Evolutionary conservation across 2,888 invertebrate species (phyloP).

Genomic region (Habrosyne pyritoides): DNA sequence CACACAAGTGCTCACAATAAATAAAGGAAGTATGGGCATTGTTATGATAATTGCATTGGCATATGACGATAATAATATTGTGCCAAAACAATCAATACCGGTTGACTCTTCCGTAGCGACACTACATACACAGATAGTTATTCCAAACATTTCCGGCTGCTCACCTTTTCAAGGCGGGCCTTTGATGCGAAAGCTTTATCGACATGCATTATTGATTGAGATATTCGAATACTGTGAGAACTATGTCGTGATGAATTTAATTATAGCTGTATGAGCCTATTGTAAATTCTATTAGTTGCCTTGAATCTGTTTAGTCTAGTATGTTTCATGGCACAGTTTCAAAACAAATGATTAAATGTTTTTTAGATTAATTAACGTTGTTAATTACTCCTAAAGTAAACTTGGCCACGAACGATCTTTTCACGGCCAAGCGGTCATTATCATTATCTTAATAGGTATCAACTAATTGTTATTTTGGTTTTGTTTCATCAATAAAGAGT

Average conservation of each 20-base stretch:
- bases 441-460: not conserved
- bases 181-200: conserved; percentile 1
- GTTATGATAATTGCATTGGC: not conserved
- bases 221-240: not conserved
- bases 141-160: conserved; percentile 35
- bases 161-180: conserved; percentile 11
- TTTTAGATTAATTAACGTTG: not conserved
- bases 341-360: not conserved
- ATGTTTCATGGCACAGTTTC: not conserved
- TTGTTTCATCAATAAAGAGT: no score
- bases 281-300: not conserved
- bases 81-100: not conserved
- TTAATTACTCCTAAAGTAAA: not conserved
- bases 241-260: not conserved
- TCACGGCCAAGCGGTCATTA: not conserved
- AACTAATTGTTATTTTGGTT: no score
- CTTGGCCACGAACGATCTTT: not conserved
- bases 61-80: conserved; percentile 8
- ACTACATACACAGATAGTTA: conserved; percentile 14
- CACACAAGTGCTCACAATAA: not conserved
- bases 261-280: not conserved
- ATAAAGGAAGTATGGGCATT: not conserved
- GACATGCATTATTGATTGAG: not conserved
- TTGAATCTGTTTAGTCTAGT: not conserved
- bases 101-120: conserved; percentile 10